These are phyloP conservation scores for Barypeithes pellucidus DNA, from an alignment of 2,888 invertebrate species.

Conservation along the genomic window DNA sequence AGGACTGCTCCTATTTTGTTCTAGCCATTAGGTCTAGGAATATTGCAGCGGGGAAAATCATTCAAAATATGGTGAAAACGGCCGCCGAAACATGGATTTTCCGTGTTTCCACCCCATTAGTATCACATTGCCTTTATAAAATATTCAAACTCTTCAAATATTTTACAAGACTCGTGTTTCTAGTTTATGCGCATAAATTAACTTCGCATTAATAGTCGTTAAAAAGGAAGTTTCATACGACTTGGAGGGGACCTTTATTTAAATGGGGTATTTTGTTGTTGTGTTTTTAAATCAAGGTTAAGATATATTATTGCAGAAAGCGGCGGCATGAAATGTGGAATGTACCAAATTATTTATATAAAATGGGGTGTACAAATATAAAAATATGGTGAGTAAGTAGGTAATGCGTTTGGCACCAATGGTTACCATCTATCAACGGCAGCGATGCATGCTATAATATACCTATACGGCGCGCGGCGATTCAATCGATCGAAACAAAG, in stretches of 20 bases:
- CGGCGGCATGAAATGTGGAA: too few species aligned
- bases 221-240: slow-evolving; percentile 30
- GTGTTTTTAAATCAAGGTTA: neutral
- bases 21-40: slow-evolving; percentile 42
- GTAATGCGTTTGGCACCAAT: too few species aligned
- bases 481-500: too few species aligned
- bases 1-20: slow-evolving; percentile 42
- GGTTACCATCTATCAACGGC: too few species aligned
- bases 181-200: slow-evolving; percentile 50
- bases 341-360: neutral
- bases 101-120: slow-evolving; percentile 53
- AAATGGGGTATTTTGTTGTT: slow-evolving; percentile 18
- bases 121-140: slow-evolving; percentile 50
- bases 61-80: slow-evolving; percentile 36
- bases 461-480: too few species aligned
- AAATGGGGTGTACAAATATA: too few species aligned
- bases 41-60: slow-evolving; percentile 37
- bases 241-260: slow-evolving; percentile 20
- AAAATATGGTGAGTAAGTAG: too few species aligned
- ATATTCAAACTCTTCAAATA: slow-evolving; percentile 50
- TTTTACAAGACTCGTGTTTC: slow-evolving; percentile 39
- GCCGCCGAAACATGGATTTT: slow-evolving; percentile 48
- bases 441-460: too few species aligned
- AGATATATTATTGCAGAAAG: neutral
- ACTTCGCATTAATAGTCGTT: slow-evolving; percentile 32